These are phyloP conservation scores for Azorinus chamasolen DNA, from an alignment of 2,888 invertebrate genomes.

Conservation along the genomic window DNA sequence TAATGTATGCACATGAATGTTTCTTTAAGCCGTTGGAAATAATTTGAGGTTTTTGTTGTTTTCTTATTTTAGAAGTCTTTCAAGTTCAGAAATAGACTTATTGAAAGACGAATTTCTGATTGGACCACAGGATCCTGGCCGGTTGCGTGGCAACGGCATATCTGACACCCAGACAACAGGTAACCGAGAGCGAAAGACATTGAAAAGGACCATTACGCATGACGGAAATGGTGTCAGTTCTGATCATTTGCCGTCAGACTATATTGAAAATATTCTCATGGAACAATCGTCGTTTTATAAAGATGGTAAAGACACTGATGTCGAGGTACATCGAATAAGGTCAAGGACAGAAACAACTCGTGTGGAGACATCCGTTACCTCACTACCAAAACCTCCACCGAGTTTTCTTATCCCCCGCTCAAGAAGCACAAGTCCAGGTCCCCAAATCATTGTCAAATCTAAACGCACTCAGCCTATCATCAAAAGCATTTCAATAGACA, in stretches of 20 bases:
- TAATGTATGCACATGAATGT: too few relatives aligned
- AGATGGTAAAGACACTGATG: conserved; percentile 44
- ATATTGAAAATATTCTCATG: conserved; percentile 58
- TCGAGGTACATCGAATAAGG: conserved; percentile 48
- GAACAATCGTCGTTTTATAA: conserved; percentile 59
- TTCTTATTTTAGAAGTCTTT: conserved; percentile 71
- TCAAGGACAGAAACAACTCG: conserved; percentile 52
- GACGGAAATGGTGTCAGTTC: conserved; percentile 45
- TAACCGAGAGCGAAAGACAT: conserved; percentile 6
- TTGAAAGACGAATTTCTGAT: conserved; percentile 70
- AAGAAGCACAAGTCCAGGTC: conserved; percentile 51
- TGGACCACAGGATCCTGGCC: conserved; percentile 41
- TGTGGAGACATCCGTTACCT: conserved; percentile 61
- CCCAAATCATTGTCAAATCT: conserved; percentile 22
- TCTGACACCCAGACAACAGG: background rate
- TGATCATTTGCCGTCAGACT: conserved; percentile 49
- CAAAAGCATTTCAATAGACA: conserved; percentile 75
- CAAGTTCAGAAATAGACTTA: conserved; percentile 75
- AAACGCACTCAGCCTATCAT: conserved; percentile 60
- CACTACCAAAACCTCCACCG: conserved; percentile 80
- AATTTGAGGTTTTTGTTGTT: too few relatives aligned
- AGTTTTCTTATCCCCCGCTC: conserved; percentile 82
- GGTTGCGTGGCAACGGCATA: conserved; percentile 33
- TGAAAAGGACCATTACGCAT: conserved; percentile 45
- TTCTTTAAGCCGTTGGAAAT: too few relatives aligned